Base-by-base conservation (phyloP, 1,140 invertebrate genomes). In the Pemphigus obesinymphae region DNA sequence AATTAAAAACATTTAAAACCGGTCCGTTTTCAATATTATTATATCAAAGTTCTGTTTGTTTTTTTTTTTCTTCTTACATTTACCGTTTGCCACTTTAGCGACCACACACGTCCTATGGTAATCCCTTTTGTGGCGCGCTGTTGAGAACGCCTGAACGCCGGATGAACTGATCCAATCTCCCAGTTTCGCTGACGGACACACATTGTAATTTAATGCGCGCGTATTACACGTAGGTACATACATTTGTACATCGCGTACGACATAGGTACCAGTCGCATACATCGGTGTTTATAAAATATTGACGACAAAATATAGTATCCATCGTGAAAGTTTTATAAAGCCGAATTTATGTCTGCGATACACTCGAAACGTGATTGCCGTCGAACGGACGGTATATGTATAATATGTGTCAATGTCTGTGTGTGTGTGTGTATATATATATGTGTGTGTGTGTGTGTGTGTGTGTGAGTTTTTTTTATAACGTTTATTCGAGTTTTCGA, bases 291-390 rank as follows among this genome's bases (percentile, higher is more conserved):
- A 78, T 78, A 40, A 61, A 78, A 63, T 61, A 63, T 80, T 80
- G 76, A 61, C 55, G 26, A 5, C 26, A 43, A 40, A 23, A n/a
- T 45, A 45, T 34, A 1, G 50, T 58, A 29, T 55, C 50, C 45
- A 63, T 43, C 76, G n/a, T 80, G 55, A 80, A 80, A 80, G n/a
- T 80, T 80, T 80, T 63, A 80, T 80, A 80, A 80, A 63, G 55
- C 23, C 34, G 23, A 80, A 80, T 80, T 80, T 63, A 80, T 45
- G 76, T 80, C 37, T 11, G 73, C 31, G 50, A 76, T 58, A 58
- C n/a, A 40, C 76, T n/a, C 10, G 29, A 34, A 80, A 80, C 76
- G 55, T 80, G 76, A 63, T 80, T 80, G 53, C 53, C 37, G 53
- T 58, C 50, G n/a, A 53, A 55, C 48, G 23, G 31, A 40, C 63